Evolutionary conservation across 1,140 invertebrate genomes (phyloP), one percentile per base, ranked within the genome.

Genomic region (Stegodyphus dumicola): DNA sequence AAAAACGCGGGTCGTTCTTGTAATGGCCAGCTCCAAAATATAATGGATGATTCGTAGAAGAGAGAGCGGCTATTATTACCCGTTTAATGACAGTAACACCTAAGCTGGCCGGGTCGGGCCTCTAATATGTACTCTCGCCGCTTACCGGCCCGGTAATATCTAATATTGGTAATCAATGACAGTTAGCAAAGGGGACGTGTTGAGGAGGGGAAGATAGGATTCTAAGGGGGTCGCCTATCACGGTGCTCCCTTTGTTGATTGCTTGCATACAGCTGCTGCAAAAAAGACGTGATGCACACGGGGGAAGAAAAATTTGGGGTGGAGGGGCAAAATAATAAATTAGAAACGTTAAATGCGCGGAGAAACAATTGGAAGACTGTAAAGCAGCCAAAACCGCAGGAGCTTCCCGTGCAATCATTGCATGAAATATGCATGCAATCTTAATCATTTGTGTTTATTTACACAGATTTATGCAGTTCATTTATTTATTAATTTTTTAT

Each of bases 141-240:
- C 76, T 66, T 77, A 77, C 64, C 48, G 18, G 15, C 51, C 65
- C 13, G 77, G 77, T 54, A 70, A 79, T 79, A 70, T 70, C 77
- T 80, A 80, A 80, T 73, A 80, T 80, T 80, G 78, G 69, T 73
- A 80, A 80, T 80, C 78, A 80, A 80, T 80, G 78, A 80, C 78
- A 80, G 78, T 71, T 80, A 73, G 54, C 52, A 49, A 69, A 65
- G 10, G 49, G 76, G 76, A 51, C 10, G 76, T 69, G 18, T 69
- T 77, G 56, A 70, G 67, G 33, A 33, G 33, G 33, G 33, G 33
- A 33, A 33, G 33, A 33, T 33, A 33, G 33, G 33, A 70, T 73
- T 53, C 7, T 54, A 77, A 56, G 75, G 54, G 75, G 75, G 17
- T 48, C 10, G 56, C 17, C 49, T 49, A 77, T 65, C 54, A 77